Percentiles rank a stretch among this genome's conserved stretches.
phyloP scores from a whole-genome alignment of 2,888 invertebrate species.

The Patella caerulea region DNA sequence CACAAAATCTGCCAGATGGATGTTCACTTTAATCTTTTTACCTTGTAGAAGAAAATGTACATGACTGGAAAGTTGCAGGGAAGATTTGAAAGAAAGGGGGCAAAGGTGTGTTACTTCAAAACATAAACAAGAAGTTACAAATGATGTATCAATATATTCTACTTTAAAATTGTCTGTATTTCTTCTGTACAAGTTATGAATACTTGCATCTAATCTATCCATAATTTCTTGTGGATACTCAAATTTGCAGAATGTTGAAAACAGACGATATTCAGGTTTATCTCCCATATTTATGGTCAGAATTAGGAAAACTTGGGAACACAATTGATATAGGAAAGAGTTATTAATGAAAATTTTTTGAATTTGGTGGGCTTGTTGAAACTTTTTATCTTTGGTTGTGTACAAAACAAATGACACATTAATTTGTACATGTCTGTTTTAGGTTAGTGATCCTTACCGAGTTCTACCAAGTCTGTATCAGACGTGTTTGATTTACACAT shows the following conservation, averaged over 20 bases:
- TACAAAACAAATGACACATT: background rate
- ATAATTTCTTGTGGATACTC: too few species aligned
- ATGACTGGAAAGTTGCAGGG: conserved; percentile 57
- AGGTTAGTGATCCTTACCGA: conserved; percentile 51
- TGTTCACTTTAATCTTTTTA: conserved; percentile 10
- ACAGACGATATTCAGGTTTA: too few species aligned
- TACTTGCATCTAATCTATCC: too few species aligned
- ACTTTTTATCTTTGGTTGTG: background rate
- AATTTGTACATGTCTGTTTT: background rate
- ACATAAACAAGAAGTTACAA: too few species aligned
- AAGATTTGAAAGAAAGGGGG: conserved; percentile 55
- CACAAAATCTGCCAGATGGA: background rate
- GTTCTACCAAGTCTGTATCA: conserved; percentile 58
- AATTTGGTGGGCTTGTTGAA: too few species aligned
- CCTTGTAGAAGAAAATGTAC: conserved; percentile 50
- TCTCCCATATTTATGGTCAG: too few species aligned
- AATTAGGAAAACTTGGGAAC: too few species aligned
- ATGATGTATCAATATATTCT: too few species aligned
- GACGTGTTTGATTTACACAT: conserved; percentile 60
- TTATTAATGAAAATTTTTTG: background rate
- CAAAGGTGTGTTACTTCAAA: conserved; percentile 41
- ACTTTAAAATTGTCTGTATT: too few species aligned
- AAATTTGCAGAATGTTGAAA: too few species aligned
- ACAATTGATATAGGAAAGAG: background rate
- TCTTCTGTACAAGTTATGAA: too few species aligned